Conservation (phyloP, 2,888 invertebrate species). For the Agonopterix heracliana region DNA sequence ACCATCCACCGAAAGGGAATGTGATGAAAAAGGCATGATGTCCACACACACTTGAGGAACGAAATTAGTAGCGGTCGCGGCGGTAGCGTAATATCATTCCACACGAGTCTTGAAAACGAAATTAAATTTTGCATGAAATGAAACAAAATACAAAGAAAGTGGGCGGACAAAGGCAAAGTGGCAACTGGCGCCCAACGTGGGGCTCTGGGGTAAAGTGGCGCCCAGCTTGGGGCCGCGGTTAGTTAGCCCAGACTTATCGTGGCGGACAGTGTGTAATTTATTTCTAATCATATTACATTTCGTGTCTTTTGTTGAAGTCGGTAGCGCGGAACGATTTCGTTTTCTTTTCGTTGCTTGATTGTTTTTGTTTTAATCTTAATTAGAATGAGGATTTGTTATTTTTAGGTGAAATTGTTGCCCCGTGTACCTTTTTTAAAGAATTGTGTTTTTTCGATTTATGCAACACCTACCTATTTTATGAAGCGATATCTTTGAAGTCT, state of each 20-base stretch:
- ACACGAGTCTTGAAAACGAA: constrained; percentile 74
- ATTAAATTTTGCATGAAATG: constrained; percentile 76
- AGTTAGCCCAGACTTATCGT: constrained; percentile 55
- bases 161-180: constrained; percentile 45
- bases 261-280: constrained; percentile 56
- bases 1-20: constrained; percentile 69
- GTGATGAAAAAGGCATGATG: constrained; percentile 73
- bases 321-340: constrained; percentile 8
- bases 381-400: neutral
- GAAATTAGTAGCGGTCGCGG: constrained; percentile 63
- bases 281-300: constrained; percentile 71
- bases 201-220: constrained; percentile 18
- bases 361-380: constrained; percentile 5
- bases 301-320: constrained; percentile 5
- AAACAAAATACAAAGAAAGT: constrained; percentile 74
- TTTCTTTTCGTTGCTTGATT: neutral
- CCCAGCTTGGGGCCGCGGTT: constrained; percentile 40
- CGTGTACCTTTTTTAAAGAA: no score
- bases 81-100: constrained; percentile 71
- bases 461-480: no score
- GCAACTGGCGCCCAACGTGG: constrained; percentile 15
- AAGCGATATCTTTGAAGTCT: no score
- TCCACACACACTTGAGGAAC: constrained; percentile 69
- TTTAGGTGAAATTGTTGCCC: no score
- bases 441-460: no score